A percentile compares a stretch with the other conserved stretches of the same genome.
Conservation (phyloP, 2,888 invertebrate species). For the Blastobasis lacticolella region DNA sequence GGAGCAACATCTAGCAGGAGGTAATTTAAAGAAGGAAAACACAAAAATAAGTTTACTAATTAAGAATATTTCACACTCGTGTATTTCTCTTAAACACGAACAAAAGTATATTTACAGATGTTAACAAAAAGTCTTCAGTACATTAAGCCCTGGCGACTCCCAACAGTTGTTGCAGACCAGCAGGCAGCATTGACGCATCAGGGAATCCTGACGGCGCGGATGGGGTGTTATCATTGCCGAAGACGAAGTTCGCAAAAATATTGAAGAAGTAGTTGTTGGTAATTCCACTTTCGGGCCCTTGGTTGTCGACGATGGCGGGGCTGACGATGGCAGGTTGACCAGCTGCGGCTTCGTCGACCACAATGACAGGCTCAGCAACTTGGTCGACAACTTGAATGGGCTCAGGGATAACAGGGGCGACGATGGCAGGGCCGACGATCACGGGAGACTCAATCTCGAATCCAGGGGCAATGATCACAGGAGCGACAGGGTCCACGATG, state of each 20-base stretch:
- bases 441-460: not conserved
- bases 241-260: not conserved
- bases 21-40: no score
- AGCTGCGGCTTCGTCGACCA: not conserved
- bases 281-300: not conserved
- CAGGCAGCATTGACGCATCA: not conserved
- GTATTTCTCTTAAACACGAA: no score
- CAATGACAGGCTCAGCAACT: not conserved
- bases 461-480: constrained; percentile 5
- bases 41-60: no score
- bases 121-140: not conserved
- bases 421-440: not conserved
- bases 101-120: not conserved
- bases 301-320: not conserved
- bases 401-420: not conserved
- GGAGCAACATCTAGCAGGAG: no score
- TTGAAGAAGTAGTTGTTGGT: constrained; percentile 5
- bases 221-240: not conserved
- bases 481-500: constrained; percentile 13
- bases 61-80: no score
- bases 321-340: not conserved
- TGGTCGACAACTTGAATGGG: not conserved
- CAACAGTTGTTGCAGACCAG: constrained; percentile 2
- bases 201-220: not conserved
- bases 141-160: not conserved